phyloP scores from a whole-genome alignment of 2,797 vertebrate species.

The Hippocampus kuda region DNA sequence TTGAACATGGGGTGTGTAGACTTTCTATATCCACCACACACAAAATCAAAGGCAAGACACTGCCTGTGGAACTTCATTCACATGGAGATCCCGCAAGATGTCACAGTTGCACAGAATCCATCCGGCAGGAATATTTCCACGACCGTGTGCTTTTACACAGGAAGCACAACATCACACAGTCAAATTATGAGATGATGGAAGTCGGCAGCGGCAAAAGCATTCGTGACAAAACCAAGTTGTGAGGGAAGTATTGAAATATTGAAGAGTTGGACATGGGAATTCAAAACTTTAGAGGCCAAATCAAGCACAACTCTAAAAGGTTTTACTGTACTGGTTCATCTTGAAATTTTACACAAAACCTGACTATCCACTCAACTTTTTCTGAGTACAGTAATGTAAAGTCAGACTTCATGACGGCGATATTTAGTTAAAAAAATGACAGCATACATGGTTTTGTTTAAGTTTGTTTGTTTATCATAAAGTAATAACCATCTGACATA shows the following conservation, averaged over 20 bases:
- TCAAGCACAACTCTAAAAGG: too few relatives aligned
- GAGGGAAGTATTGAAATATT: background rate
- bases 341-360: background rate
- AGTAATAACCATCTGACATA: slow-evolving; percentile 3
- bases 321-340: background rate
- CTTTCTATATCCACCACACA: too few relatives aligned
- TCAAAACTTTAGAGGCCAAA: background rate
- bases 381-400: background rate
- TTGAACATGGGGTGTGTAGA: too few relatives aligned
- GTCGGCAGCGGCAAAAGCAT: background rate
- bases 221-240: background rate
- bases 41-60: too few relatives aligned
- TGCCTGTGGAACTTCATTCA: too few relatives aligned
- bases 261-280: background rate
- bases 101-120: too few relatives aligned
- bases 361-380: background rate
- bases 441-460: background rate
- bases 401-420: background rate
- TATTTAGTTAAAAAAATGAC: background rate
- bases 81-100: too few relatives aligned
- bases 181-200: too few relatives aligned
- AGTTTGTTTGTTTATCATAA: background rate
- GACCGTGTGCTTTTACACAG: too few relatives aligned
- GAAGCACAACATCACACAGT: too few relatives aligned
- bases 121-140: too few relatives aligned